Evolutionary conservation across 1,140 invertebrate species (phyloP).

Genomic region (Portunus trituberculatus): DNA sequence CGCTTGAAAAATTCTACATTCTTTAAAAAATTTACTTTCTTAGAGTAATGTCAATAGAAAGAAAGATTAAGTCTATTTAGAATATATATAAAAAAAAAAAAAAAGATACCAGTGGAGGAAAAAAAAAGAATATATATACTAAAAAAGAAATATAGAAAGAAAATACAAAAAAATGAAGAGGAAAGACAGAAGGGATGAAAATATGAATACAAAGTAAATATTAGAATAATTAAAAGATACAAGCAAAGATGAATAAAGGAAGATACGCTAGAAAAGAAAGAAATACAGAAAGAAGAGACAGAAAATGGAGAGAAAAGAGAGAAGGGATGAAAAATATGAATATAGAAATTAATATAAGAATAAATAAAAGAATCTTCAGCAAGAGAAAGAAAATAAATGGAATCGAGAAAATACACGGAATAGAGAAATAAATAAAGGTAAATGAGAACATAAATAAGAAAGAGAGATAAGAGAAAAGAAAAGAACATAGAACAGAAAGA

Average conservation of each 20-base stretch:
- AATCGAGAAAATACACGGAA: no score
- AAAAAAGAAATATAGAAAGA: neutral
- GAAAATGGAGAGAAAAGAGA: no score
- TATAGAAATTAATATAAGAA: neutral
- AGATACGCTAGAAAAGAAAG: neutral
- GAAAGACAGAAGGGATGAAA: neutral
- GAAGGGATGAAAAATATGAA: no score
- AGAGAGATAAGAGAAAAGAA: neutral
- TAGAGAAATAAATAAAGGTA: neutral
- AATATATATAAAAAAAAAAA: neutral
- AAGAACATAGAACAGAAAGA: neutral
- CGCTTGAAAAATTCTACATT: neutral
- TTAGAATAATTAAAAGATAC: no score
- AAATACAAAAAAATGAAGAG: neutral
- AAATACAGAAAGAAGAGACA: neutral
- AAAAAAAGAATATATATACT: neutral
- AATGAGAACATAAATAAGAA: neutral
- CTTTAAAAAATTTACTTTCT: no score
- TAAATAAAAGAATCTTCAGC: neutral
- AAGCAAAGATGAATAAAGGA: neutral
- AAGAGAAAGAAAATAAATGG: no score
- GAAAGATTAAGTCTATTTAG: neutral
- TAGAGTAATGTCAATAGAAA: no score
- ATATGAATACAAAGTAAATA: no score
- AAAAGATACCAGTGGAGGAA: neutral